Base-by-base conservation (phyloP, 2,888 invertebrate species). In the Cephus pulcher region DNA sequence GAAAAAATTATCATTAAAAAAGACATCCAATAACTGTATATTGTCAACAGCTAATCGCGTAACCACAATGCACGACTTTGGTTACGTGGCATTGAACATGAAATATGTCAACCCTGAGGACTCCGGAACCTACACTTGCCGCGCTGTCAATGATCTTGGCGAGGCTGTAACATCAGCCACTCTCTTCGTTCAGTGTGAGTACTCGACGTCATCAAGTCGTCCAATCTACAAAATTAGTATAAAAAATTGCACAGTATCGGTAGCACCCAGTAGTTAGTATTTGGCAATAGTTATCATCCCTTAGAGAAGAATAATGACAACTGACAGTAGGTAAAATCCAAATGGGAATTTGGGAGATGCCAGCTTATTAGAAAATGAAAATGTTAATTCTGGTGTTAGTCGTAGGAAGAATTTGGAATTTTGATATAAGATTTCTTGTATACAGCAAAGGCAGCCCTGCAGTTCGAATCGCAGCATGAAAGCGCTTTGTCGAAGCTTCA, bases 21-120 rank as follows among this genome's bases (percentile, higher is more conserved):
- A 75, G 34, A 34, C 56, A 75, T 76, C 70, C 34, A 69, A 75
- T 73, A 3, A 75, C 75, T 34, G 78, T 73, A 9, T 23, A 78
- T 68, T 68, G 68, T 34, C 90, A 91, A 76, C 84, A 96, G 96
- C 97, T n/a, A 97, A 97, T 90, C 96, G 97, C 80, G 94, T 97
- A 40, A 97, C 97, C 73, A 98, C 98, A 12, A 97, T 98, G 96
- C 98, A 99, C 90, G 99, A 99, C 91, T 99, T 99, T 91, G 99
- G 99, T 75, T 99, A 98, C 91, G 99, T 99, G 35, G 98, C 98
- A 69, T 93, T 98, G 32, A 98, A 98, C 87, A 96, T 98, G 96
- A 97, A 97, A 90, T 97, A 97, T 87, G 97, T 97, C 0, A 97
- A 97, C 89, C 98, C 98, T 34, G 98, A 98, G 92, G 99, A 99